These are phyloP conservation scores for Synodontis membranacea DNA, from an alignment of 2,113 vertebrate species.

Conservation along the genomic window DNA sequence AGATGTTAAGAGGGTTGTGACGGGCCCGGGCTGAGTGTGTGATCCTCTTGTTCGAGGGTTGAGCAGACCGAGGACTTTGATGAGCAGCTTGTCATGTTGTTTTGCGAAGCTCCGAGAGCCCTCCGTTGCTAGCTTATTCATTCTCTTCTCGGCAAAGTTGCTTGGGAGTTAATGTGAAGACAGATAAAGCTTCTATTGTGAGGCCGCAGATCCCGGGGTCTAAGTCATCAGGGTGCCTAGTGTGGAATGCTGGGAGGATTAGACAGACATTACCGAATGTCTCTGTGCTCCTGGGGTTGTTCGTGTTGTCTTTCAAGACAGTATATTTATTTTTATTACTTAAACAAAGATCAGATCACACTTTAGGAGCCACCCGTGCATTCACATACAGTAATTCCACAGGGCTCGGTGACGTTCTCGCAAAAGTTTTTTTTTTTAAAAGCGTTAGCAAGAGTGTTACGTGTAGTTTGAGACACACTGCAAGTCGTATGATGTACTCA, in stretches of 20 bases:
- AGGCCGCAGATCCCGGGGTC: constrained; percentile 5
- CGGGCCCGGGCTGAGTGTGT: not conserved
- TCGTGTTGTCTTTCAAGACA: not conserved
- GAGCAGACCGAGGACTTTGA: constrained; percentile 26
- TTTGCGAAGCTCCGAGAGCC: constrained; percentile 7
- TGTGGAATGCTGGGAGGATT: constrained; percentile 33
- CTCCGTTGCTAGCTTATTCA: not conserved
- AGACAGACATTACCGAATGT: constrained; percentile 22
- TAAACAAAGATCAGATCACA: not conserved
- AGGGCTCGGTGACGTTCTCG: not conserved
- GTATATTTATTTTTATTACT: not conserved
- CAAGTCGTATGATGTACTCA: not conserved
- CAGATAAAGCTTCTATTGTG: constrained; percentile 35
- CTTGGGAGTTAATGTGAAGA: constrained; percentile 11
- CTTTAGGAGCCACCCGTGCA: too few species aligned
- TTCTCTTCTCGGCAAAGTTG: constrained; percentile 17
- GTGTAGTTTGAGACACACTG: not conserved
- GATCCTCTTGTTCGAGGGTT: not conserved
- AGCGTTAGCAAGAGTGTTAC: not conserved
- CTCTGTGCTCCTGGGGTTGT: not conserved
- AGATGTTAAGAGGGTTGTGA: not conserved
- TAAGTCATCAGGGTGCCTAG: constrained; percentile 13
- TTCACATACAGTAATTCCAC: not conserved
- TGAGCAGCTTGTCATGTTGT: constrained; percentile 18
- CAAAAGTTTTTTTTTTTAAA: not conserved